phyloP scores from a whole-genome alignment of 2,888 invertebrate genomes.

The Nudaria mundana region DNA sequence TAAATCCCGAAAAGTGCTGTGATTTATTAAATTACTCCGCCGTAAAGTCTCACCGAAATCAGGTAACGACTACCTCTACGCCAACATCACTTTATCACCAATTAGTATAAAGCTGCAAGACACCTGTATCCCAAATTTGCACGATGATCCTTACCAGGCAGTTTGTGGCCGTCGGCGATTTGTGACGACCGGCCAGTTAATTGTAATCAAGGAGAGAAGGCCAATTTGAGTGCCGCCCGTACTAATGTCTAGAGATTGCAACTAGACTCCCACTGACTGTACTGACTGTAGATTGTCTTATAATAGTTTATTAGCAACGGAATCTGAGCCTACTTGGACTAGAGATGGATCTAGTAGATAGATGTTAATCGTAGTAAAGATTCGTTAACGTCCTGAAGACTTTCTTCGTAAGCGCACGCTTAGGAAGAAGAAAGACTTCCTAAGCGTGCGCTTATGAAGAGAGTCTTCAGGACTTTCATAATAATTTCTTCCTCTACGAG shows the following conservation, averaged over 20 bases:
- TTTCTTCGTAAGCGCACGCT: too few relatives aligned
- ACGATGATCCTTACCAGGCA: constrained; percentile 55
- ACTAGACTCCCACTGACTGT: constrained; percentile 22
- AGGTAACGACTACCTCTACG: neutral
- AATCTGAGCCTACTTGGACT: constrained; percentile 10
- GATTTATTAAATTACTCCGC: too few relatives aligned
- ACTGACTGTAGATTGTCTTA: constrained; percentile 24
- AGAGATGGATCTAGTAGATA: neutral
- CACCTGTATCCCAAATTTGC: constrained; percentile 32
- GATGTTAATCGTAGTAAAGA: too few relatives aligned
- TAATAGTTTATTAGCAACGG: constrained; percentile 33
- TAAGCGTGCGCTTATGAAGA: too few relatives aligned
- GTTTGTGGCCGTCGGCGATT: constrained; percentile 51
- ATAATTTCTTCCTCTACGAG: too few relatives aligned
- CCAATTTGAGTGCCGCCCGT: constrained; percentile 57
- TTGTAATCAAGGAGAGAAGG: constrained; percentile 42
- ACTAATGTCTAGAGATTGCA: constrained; percentile 52
- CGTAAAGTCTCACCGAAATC: too few relatives aligned
- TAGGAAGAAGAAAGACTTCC: too few relatives aligned
- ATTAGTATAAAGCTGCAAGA: constrained; percentile 17
- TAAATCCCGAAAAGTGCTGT: too few relatives aligned
- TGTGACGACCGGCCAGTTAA: constrained; percentile 43
- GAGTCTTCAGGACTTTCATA: too few relatives aligned
- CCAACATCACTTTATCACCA: constrained; percentile 2
- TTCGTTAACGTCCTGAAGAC: too few relatives aligned